Evolutionary conservation across 2,113 vertebrate species (phyloP).

Genomic region (Irena cyanogastra): DNA sequence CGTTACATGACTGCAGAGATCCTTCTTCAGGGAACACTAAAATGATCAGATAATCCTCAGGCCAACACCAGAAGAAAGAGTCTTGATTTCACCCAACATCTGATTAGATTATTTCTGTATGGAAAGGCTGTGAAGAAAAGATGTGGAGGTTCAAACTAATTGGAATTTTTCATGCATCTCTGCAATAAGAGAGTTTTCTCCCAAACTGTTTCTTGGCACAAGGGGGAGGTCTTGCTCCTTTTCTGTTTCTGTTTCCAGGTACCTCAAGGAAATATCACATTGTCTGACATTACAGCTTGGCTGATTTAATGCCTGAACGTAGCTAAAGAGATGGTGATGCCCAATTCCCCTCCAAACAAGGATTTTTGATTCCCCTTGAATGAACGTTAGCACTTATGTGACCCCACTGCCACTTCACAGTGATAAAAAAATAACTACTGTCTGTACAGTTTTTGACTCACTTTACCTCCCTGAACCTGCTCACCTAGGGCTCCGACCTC

Average conservation of each 20-base stretch:
- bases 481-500: neutral
- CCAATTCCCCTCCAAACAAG: neutral
- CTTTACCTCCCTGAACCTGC: neutral
- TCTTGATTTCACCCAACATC: neutral
- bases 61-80: neutral
- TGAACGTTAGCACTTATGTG: neutral
- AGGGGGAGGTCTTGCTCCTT: constrained; percentile 50
- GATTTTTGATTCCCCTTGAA: neutral
- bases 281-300: neutral
- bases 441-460: neutral
- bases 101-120: neutral
- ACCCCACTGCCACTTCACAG: neutral
- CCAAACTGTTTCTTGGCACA: constrained; percentile 18
- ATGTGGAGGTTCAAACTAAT: neutral
- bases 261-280: neutral
- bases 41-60: neutral
- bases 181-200: neutral
- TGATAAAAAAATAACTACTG: neutral
- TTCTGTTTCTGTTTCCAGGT: neutral
- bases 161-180: neutral
- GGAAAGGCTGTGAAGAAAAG: neutral
- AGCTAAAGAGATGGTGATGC: neutral
- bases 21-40: neutral
- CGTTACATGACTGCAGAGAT: neutral
- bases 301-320: neutral